These are phyloP conservation scores for Bombycilla garrulus DNA, from an alignment of 2,113 vertebrate species.

Conservation along the genomic window DNA sequence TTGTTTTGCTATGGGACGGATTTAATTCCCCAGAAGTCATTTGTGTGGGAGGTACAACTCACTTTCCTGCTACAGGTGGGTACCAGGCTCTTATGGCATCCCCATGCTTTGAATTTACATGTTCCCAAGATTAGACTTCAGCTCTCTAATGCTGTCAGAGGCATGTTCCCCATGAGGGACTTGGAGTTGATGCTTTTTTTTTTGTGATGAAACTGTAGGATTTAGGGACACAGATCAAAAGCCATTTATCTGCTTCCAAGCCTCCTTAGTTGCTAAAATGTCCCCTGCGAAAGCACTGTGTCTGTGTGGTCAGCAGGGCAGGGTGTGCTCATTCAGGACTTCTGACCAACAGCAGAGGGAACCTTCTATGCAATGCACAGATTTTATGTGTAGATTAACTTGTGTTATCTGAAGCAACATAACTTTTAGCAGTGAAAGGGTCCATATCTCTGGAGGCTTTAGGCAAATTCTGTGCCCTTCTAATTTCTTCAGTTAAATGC, in stretches of 20 bases:
- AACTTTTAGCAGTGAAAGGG: neutral
- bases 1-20: neutral
- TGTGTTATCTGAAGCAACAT: neutral
- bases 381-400: neutral
- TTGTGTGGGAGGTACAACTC: neutral
- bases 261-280: neutral
- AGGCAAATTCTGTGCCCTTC: neutral
- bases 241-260: neutral
- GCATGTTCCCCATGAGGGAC: rapidly evolving
- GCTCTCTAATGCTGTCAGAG: neutral
- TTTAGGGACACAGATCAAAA: neutral
- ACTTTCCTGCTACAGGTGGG: neutral
- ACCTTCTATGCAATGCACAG: rapidly evolving
- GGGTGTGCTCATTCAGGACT: neutral
- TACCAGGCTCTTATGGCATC: neutral
- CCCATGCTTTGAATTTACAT: neutral
- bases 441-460: neutral
- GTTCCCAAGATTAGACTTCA: neutral
- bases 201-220: neutral
- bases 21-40: neutral
- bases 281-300: neutral
- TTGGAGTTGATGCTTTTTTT: neutral
- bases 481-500: neutral
- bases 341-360: neutral
- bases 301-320: neutral